Conservation (phyloP, 1,140 invertebrate genomes). For the Drosophila hydei region DNA sequence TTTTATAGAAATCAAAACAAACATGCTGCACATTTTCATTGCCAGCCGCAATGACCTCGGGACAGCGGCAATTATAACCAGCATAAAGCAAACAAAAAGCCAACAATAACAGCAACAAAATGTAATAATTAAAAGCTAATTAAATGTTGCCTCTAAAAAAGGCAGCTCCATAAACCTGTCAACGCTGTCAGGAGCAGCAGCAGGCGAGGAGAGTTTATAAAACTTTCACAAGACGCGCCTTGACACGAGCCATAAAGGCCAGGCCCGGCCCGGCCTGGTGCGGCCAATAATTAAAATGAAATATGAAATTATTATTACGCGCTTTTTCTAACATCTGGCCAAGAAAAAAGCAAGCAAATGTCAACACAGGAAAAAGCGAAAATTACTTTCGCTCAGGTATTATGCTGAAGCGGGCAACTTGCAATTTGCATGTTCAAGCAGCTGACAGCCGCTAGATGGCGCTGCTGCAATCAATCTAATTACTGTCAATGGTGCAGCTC, state of each 20-base stretch:
- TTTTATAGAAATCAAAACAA: slow-evolving; percentile 16
- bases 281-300: slow-evolving; percentile 34
- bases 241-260: slow-evolving; percentile 8
- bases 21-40: no score
- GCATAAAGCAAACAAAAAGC: slow-evolving; percentile 14
- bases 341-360: slow-evolving; percentile 31
- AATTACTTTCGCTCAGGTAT: slow-evolving; percentile 70
- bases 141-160: slow-evolving; percentile 45
- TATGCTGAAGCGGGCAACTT: slow-evolving; percentile 43
- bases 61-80: no score
- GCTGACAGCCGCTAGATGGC: slow-evolving; percentile 35
- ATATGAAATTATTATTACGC: slow-evolving; percentile 47
- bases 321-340: slow-evolving; percentile 27
- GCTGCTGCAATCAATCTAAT: slow-evolving; percentile 72
- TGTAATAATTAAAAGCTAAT: slow-evolving; percentile 66
- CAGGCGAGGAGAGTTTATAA: neutral
- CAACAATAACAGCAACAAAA: slow-evolving; percentile 27
- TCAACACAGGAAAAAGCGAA: slow-evolving; percentile 43
- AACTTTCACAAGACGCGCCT: slow-evolving; percentile 51
- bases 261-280: no score
- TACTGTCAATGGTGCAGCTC: slow-evolving; percentile 63
- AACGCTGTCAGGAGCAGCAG: slow-evolving; percentile 5
- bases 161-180: slow-evolving; percentile 28
- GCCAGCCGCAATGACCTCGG: no score
- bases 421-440: slow-evolving; percentile 54